Evolutionary conservation across 2,113 vertebrate genomes (phyloP), one percentile per base, ranked within the genome.

Genomic region (Carassius gibelio): DNA sequence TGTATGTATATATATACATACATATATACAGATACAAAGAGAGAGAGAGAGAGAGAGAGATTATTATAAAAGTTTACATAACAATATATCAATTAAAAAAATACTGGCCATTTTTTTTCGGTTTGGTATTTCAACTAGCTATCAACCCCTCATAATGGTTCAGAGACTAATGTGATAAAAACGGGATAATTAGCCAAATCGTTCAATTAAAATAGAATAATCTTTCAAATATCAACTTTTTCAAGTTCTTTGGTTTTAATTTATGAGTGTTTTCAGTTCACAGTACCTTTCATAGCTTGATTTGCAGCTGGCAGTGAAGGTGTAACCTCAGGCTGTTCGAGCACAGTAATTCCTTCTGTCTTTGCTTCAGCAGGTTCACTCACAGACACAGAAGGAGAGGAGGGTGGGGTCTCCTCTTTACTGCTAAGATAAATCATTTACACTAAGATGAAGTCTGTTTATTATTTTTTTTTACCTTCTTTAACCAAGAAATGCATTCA

Each of bases 211-310:
- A 15, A 9, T 3, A 48, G 10, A 48, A 48, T 34, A 6, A 17
- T 17, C 14, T 17, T 68, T 3, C 15, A 66, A 15, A 66, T 30
- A 66, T 15, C 14, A 2, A 17, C 62, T 42, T 42, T 42, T 42
- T 42, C 42, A 14, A 15, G 14, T 66, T 26, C 10, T 64, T 62
- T 23, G 21, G 23, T 64, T 64, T 11, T 23, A 42, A 1, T 42
- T 42, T 42, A 42, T 45, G 45, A 48, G 45, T 48, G 45, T 11
- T 75, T 52, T 30, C n/a, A 52, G 6, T 30, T 50, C 11, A 75
- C 5, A 30, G 50, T 91, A 95, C 94, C 94, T 94, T 95, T 95
- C 93, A 95, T 95, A 15, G 92, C 94, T 89, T 94, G 94, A 91
- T 94, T 95, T 52, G 91, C 83, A 38, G 90, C 85, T 8, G 90